Evolutionary conservation across 2,797 vertebrate genomes (phyloP).

Genomic region (Chromis chromis): DNA sequence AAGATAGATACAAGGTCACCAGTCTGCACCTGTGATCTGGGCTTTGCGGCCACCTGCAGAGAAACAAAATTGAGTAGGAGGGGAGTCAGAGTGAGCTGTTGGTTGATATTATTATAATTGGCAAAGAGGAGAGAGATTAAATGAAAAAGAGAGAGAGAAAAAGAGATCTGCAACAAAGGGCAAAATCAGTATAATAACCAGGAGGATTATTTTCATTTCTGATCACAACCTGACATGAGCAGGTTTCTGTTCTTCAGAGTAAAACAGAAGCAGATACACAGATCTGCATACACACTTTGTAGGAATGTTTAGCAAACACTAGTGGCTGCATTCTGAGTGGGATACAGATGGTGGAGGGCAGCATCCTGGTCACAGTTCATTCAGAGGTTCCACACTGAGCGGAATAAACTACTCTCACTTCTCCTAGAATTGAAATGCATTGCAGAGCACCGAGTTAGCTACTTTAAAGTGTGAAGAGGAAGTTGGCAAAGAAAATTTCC

Average conservation of each 20-base stretch:
- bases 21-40: neutral
- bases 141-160: neutral
- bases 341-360: slow-evolving; percentile 2
- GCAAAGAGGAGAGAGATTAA: neutral
- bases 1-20: neutral
- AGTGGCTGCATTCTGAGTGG: neutral
- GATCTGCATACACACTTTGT: neutral
- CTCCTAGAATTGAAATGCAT: too few relatives aligned
- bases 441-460: too few relatives aligned
- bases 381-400: neutral
- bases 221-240: slow-evolving; percentile 1
- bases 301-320: too few relatives aligned
- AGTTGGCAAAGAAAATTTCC: too few relatives aligned
- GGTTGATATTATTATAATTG: slow-evolving; percentile 20
- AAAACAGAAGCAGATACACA: neutral
- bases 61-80: neutral
- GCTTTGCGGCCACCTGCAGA: neutral
- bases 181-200: neutral
- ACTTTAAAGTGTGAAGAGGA: too few relatives aligned
- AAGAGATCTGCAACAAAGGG: neutral
- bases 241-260: neutral
- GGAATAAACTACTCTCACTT: too few relatives aligned
- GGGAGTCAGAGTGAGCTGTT: slow-evolving; percentile 3
- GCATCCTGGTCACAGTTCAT: neutral
- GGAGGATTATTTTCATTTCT: neutral